Base-by-base conservation (phyloP, 2,113 vertebrate genomes). In the Dasyprocta punctata region DNA sequence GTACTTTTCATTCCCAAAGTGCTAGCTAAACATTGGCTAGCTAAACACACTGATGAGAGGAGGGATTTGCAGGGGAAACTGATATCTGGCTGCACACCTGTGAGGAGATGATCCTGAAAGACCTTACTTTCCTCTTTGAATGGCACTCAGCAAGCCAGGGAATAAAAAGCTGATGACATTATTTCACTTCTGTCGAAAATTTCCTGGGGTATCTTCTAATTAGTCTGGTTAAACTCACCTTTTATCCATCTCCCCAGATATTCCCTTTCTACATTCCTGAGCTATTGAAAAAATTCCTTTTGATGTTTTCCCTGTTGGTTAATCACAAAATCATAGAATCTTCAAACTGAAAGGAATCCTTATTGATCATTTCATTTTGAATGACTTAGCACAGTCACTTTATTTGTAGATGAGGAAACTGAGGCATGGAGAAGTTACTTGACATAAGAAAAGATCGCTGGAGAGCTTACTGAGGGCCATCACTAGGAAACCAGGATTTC, bases 161-260 rank as follows among this genome's bases (percentile, higher is more conserved):
- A 90, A 88, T 94, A 38, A 85, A 96, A 93, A 90, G 61, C 93
- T 93, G 88, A 81, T 83, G 93, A 95, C 97, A 95, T 97, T 93
- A 97, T 97, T 96, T 97, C 56, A 95, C 90, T 96, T 94, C 95
- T 92, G 93, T 88, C 95, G 95, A 95, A 95, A 97, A 97, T 96
- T 71, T 96, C 96, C 94, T 94, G 71, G 94, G 92, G 82, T 91
- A 87, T 98, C 97, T 97, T 98, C 96, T 97, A 95, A 97, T 97
- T 98, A 97, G 96, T 97, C 93, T 97, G 94, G 96, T 91, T 96
- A 95, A 97, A 94, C 86, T 92, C 92, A 97, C 96, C 97, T 98
- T 97, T 98, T 97, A 96, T 97, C 96, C 92, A 1, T 96, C 92
- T 96, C 90, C 87, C 54, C 82, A 95, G 92, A 97, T 92, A 95